Evolutionary conservation across 2,797 vertebrate species (phyloP).

Genomic region (Sarcophilus harrisii): DNA sequence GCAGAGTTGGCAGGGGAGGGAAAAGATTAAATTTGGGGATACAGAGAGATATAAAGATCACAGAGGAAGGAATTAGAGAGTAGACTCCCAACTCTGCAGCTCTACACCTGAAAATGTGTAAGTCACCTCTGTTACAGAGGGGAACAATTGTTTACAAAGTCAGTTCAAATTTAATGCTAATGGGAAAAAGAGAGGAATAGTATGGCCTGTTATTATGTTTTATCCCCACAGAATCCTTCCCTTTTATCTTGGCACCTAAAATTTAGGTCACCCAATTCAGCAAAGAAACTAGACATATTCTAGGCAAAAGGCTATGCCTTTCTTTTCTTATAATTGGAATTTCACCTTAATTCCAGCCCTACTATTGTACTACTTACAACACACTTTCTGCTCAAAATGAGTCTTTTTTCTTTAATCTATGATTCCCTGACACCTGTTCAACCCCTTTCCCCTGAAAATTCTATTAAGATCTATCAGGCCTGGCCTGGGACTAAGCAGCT

Average conservation of each 20-base stretch:
- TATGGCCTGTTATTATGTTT: too few relatives aligned
- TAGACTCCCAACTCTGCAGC: not conserved
- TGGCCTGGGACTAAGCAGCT: not conserved
- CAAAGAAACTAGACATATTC: not conserved
- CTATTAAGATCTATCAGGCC: not conserved
- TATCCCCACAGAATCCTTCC: too few relatives aligned
- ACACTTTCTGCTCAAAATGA: not conserved
- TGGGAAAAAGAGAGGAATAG: too few relatives aligned
- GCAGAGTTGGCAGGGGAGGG: not conserved
- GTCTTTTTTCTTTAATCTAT: not conserved
- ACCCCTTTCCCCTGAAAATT: constrained; percentile 2
- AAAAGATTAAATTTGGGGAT: not conserved
- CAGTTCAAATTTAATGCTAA: too few relatives aligned
- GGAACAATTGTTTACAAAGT: too few relatives aligned
- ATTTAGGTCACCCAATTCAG: too few relatives aligned
- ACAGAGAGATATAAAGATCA: not conserved
- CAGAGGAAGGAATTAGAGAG: constrained; percentile 5
- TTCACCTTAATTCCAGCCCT: not conserved
- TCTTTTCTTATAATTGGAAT: not conserved
- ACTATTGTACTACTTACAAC: not conserved
- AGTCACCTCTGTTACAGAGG: not conserved
- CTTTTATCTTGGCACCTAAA: too few relatives aligned
- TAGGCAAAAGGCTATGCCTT: not conserved
- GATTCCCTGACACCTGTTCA: not conserved
- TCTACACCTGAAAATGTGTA: not conserved